These are phyloP conservation scores for Melanargia galathea DNA, from an alignment of 2,888 invertebrate genomes.

Conservation along the genomic window DNA sequence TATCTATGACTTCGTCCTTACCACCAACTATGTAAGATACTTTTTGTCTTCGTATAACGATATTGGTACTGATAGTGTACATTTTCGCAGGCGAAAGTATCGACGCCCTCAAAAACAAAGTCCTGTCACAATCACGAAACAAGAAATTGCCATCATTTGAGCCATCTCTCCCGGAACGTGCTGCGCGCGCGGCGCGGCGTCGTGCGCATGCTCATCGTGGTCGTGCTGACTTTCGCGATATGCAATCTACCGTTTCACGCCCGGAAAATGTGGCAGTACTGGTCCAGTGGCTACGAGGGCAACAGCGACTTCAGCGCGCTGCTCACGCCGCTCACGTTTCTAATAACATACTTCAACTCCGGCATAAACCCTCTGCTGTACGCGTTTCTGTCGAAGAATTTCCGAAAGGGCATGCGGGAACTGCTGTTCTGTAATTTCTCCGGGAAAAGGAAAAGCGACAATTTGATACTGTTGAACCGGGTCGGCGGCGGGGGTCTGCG, in stretches of 20 bases:
- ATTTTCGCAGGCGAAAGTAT: constrained; percentile 51
- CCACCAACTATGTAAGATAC: too few species aligned
- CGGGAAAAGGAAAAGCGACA: constrained; percentile 68
- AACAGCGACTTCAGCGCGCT: constrained; percentile 88
- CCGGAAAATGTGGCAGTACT: constrained; percentile 93
- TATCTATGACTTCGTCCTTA: too few species aligned
- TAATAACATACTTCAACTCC: constrained; percentile 94
- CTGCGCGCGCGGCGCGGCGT: constrained; percentile 91
- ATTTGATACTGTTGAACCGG: constrained; percentile 71
- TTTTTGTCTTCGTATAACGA: neutral
- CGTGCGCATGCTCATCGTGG: constrained; percentile 93
- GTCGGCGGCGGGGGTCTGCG: constrained; percentile 69
- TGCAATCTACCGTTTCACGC: constrained; percentile 96
- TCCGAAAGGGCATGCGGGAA: constrained; percentile 92
- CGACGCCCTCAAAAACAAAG: constrained; percentile 54
- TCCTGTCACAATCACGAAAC: constrained; percentile 66
- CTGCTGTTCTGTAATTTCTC: constrained; percentile 84
- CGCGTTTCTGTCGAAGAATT: constrained; percentile 91
- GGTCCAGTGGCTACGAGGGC: constrained; percentile 87
- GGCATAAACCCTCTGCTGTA: constrained; percentile 95
- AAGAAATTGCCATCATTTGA: constrained; percentile 83
- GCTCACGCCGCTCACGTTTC: constrained; percentile 92
- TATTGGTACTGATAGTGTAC: constrained; percentile 1
- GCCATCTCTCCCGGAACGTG: constrained; percentile 88
- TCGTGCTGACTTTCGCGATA: constrained; percentile 93